Base-by-base conservation (phyloP, 1,140 invertebrate species). In the Drosophila murphyi region DNA sequence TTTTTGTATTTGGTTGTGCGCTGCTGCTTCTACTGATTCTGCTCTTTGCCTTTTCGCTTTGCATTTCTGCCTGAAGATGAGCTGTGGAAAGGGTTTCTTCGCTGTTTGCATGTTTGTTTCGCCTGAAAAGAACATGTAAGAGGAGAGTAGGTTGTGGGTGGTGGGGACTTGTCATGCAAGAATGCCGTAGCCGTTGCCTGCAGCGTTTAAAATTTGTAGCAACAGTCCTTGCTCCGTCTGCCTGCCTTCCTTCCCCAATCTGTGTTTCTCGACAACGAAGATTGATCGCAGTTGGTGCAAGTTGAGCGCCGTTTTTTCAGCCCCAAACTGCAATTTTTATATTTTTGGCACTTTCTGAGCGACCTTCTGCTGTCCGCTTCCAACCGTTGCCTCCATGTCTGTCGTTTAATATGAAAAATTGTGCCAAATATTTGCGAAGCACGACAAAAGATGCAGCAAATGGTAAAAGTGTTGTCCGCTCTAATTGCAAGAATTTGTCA, bases 381-480 rank as follows among this genome's bases (percentile, higher is more conserved):
- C 20, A 12, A 4, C 37, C 6, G 5, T 8, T 37, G 8, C 48
- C 39, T 3, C 10, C 43, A 47, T 37, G 10, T 48, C 76, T 83
- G 80, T 89, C 85, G 78, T 76, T 89, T 85, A 78, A 88, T 83
- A 88, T 88, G 83, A 88, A 88, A 88, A 88, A 88, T 88, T 88
- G 71, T 64, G 73, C 47, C 85, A 88, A 88, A 88, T 88, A 88
- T 88, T 88, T 88, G 85, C 73, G 64, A 73, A 80, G 76, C 79
- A 59, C 29, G 57, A 45, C 47, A 12, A 28, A 8, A 55, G 55
- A 55, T 48, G 54, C 54, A 35, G 35, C 60, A 54, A 45, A 56
- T 55, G 51, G 29, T 39, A 63, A 57, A 69, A 57, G 56, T 41
- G 43, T 45, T 39, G 64, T 48, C 57, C n/a, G 55, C 70, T 74